Base-by-base conservation (phyloP, 64 coral and sea anemone species). In the Actinia equina region DNA sequence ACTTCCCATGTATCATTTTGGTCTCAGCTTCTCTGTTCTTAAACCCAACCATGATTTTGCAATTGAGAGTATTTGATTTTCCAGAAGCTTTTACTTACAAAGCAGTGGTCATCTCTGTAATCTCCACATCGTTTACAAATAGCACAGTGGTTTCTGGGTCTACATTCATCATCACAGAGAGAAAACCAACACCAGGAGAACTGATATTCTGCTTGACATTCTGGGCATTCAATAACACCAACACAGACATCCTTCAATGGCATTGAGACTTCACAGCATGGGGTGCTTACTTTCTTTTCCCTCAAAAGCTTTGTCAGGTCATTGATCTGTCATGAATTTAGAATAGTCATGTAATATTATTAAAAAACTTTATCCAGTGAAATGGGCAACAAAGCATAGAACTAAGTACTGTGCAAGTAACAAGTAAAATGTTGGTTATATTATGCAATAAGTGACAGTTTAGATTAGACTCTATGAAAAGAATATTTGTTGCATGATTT, bases 91-190 rank as follows among this genome's bases (percentile, higher is more conserved):
- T 22, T 80, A 89, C 88, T 89, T 89, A 89, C 88, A 70, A 52
- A 76, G 59, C 88, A 89, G 58, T 89, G 88, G 27, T 83, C 78
- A 23, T 89, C 88, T 63, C 88, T 89, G 61, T 89, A 89, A 43
- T 89, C 88, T 69, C 88, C 63, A 82, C 88, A 89, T 30, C 30
- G 37, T 58, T 83, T 81, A 79, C 88, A 89, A 77, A 89, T 71
- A 17, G 41, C 22, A 83, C 88, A 89, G 65, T 89, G 88, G 55
- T 89, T 89, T 15, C 88, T 59, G 60, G 88, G 88, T 30, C 59
- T 80, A 89, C 81, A 49, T 45, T 89, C 80, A 43, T 89, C 88
- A 89, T 89, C 88, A 89, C 80, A 83, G 11, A 89, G 43, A 43
- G 52, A 45, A 52, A 62, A 27, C 0, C 41, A 11, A 76, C 88